phyloP scores from a whole-genome alignment of 2,797 vertebrate genomes.

The Leucoraja ocellata region DNA sequence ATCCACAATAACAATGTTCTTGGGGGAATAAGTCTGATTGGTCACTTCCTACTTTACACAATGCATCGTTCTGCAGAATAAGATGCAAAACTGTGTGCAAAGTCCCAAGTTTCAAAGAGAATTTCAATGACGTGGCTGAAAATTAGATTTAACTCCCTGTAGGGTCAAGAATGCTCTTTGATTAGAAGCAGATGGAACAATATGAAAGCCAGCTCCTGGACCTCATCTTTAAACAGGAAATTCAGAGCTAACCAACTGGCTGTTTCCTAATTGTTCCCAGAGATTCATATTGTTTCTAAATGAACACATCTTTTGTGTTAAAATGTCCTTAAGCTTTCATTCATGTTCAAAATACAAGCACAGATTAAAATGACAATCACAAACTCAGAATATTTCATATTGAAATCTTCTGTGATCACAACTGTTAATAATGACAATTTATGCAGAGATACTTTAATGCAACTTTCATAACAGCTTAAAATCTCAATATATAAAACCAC shows the following conservation, averaged over 20 bases:
- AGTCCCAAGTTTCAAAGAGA: constrained; percentile 52
- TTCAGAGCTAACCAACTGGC: constrained; percentile 69
- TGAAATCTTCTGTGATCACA: background rate
- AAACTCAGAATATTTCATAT: constrained; percentile 39
- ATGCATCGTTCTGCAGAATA: constrained; percentile 50
- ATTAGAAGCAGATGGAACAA: constrained; percentile 84
- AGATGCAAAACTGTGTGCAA: constrained; percentile 45
- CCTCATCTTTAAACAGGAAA: constrained; percentile 85
- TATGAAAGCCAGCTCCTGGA: constrained; percentile 67
- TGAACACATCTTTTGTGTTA: constrained; percentile 60
- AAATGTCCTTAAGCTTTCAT: constrained; percentile 50
- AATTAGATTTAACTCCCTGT: constrained; percentile 64
- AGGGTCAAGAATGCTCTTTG: constrained; percentile 70
- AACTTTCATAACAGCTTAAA: constrained; percentile 47
- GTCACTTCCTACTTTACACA: constrained; percentile 39
- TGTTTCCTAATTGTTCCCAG: constrained; percentile 79
- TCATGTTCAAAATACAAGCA: constrained; percentile 42
- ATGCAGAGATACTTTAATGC: constrained; percentile 42
- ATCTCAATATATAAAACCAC: constrained; percentile 37
- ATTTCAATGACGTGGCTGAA: constrained; percentile 61
- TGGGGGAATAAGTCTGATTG: background rate
- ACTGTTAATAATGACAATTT: background rate
- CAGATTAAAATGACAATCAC: constrained; percentile 40
- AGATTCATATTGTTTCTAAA: constrained; percentile 56
- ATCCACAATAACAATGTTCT: constrained; percentile 22